Evolutionary conservation across 1,140 invertebrate genomes (phyloP).

Genomic region (Atopsyche davidsoni): DNA sequence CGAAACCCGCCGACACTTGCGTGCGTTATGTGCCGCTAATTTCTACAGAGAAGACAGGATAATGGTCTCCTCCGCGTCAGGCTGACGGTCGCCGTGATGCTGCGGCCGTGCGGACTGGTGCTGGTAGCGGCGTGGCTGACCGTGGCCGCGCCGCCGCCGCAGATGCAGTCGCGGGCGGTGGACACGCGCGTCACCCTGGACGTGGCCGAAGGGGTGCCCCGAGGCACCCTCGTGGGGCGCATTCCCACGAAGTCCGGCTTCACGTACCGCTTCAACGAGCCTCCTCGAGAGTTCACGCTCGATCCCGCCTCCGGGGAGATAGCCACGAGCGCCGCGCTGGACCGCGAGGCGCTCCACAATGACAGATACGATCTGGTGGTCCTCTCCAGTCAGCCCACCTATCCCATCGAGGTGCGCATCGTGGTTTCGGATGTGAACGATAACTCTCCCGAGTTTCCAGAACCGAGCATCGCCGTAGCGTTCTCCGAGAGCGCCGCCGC

Average conservation of each 20-base stretch:
- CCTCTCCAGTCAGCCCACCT: slow-evolving; percentile 85
- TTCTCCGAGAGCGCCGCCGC: slow-evolving; percentile 87
- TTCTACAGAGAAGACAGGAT: slow-evolving; percentile 38
- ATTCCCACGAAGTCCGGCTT: slow-evolving; percentile 84
- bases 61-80: slow-evolving; percentile 31
- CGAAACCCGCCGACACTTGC: slow-evolving; percentile 11
- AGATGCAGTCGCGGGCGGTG: slow-evolving; percentile 80
- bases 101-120: slow-evolving; percentile 37
- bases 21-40: slow-evolving; percentile 20
- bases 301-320: slow-evolving; percentile 79
- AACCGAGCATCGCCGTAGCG: slow-evolving; percentile 73
- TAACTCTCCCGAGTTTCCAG: slow-evolving; percentile 84
- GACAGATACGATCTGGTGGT: slow-evolving; percentile 86
- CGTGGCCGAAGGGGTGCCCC: slow-evolving; percentile 74
- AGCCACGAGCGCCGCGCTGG: slow-evolving; percentile 69
- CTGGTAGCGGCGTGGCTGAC: slow-evolving; percentile 40
- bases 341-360: slow-evolving; percentile 68
- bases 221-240: slow-evolving; percentile 72
- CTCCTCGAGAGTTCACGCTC: slow-evolving; percentile 73
- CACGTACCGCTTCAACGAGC: slow-evolving; percentile 87
- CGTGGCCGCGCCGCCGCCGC: slow-evolving; percentile 39
- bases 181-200: slow-evolving; percentile 81
- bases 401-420: slow-evolving; percentile 87
- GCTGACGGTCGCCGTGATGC: slow-evolving; percentile 42
- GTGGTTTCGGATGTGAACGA: slow-evolving; percentile 83